Base-by-base conservation (phyloP, 2,888 invertebrate genomes). In the Eupithecia subumbrata region DNA sequence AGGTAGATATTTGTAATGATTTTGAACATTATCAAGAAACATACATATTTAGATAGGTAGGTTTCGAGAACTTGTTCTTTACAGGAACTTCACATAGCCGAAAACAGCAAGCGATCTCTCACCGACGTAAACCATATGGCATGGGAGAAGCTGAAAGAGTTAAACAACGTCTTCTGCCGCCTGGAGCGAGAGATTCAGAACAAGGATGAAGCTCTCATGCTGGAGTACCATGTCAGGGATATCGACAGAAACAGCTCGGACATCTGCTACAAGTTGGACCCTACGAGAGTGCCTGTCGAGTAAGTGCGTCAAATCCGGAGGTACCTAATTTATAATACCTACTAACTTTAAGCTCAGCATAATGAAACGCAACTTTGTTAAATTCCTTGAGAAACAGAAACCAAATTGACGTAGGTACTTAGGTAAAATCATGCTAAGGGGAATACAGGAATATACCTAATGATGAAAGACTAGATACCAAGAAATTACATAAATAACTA, bases 251-350 rank as follows among this genome's bases (percentile, higher is more conserved):
- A 97, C 77, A 97, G 97, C 72, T 95, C 97, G 0, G 96, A 97
- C 86, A 97, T 98, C 78, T 97, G 97, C 64, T 98, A 96, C 89
- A 98, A 98, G 90, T 96, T 97, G 8, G 97, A 98, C 88, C 96
- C 98, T 0, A 95, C 97, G 0, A 95, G 97, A 79, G 96, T 97
- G 78, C 97, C 97, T 0, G 96, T 69, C n/a, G 56, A 76, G 76
- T 78, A 56, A 78, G 78, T 79, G n/a, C 30, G 11, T 0, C 11
- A 34, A 34, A 34, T 64, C 34, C 34, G 34, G 2, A 34, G 5
- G 5, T 34, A 5, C 34, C 5, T 34, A 34, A 34, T 34, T 34
- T 34, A 34, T 5, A 34, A 34, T 34, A 34, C 34, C 34, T 34
- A 5, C 2, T 34, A 34, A 4, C 22, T 16, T 63, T 30, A 56